Base-by-base conservation (phyloP, 2,888 invertebrate genomes). In the Hydropsyche betteni region DNA sequence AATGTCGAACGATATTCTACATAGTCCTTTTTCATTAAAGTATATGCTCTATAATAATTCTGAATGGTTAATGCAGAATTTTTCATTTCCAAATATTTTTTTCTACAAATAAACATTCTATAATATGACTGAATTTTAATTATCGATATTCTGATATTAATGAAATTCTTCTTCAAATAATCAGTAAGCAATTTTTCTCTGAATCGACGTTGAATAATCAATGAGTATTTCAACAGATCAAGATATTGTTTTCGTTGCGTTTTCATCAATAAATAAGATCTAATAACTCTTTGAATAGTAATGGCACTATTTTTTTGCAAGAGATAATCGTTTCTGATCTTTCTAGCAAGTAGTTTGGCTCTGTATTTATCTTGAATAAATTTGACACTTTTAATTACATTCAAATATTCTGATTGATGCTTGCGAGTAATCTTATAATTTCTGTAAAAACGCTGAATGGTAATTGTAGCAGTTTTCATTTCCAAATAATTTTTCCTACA, bases 261-360 rank as follows among this genome's bases (percentile, higher is more conserved):
- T 81, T 83, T 84, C 79, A 82, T 81, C 7, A 69, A 12, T 51
- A 73, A 73, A 58, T 80, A 77, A 5, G 69, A 58, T 34, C 72
- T 72, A 68, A 58, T 76, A 55, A 78, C 77, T 70, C 80, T 82
- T 81, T 90, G 90, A 77, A 90, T 85, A 16, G 81, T 80, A 12
- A 84, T 75, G 68, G 83, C 83, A 0, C 88, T 84, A 24, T 44
- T 44, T 10, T 69, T 92, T 82, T 8, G 82, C 81, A 2, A 86
- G 80, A 0, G 83, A 4, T 3, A 55, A 2, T 55, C 5, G 6
- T 55, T 16, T 55, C 55, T 55, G 2, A 5, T 10, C 6, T 55
- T 55, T 55, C 55, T 14, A 8, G n/a, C 55, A 1, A n/a, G 6
- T n/a, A 34, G 24, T 16, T 74, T 69, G n/a, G 52, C 69, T 55